Evolutionary conservation across 2,797 vertebrate species (phyloP).

Genomic region (Neostethus bicornis): DNA sequence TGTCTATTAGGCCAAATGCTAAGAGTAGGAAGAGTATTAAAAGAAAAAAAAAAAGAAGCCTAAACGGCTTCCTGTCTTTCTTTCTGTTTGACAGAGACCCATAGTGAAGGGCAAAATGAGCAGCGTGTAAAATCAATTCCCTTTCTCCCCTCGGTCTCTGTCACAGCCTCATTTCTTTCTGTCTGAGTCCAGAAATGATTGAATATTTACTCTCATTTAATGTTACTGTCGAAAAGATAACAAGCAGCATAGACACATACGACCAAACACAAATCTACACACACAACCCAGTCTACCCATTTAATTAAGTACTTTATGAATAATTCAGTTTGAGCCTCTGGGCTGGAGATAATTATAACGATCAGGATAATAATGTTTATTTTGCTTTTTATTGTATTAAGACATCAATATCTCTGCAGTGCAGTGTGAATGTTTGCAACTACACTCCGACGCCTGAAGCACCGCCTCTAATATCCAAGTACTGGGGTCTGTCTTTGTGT

Average conservation of each 20-base stretch:
- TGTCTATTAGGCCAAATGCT: conserved; percentile 55
- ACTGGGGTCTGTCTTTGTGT: conserved; percentile 6
- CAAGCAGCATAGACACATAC: conserved; percentile 37
- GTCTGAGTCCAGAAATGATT: conserved; percentile 54
- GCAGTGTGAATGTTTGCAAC: conserved; percentile 67
- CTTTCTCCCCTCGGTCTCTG: conserved; percentile 20
- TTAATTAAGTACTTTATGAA: conserved; percentile 84
- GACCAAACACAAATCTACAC: conserved; percentile 38
- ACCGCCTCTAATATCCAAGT: conserved; percentile 28
- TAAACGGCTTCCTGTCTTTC: conserved; percentile 56
- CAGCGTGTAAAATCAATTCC: conserved; percentile 42
- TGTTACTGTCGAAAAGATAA: conserved; percentile 61
- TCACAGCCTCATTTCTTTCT: conserved; percentile 47
- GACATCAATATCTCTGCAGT: conserved; percentile 80
- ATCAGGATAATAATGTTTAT: conserved; percentile 86
- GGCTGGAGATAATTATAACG: conserved; percentile 85
- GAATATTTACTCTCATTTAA: conserved; percentile 71
- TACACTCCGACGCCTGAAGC: conserved; percentile 45
- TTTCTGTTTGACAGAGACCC: conserved; percentile 44
- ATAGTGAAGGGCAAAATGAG: conserved; percentile 53
- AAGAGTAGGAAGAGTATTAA: conserved; percentile 43
- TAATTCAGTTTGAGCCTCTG: conserved; percentile 82
- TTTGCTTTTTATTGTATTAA: conserved; percentile 85
- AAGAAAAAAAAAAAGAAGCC: conserved; percentile 40
- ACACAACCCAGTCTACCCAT: conserved; percentile 70